Percentiles rank a stretch among this genome's conserved stretches.
These are phyloP conservation scores for Vulpes ferrilata DNA, from an alignment of 2,113 vertebrate species.

Conservation along the genomic window DNA sequence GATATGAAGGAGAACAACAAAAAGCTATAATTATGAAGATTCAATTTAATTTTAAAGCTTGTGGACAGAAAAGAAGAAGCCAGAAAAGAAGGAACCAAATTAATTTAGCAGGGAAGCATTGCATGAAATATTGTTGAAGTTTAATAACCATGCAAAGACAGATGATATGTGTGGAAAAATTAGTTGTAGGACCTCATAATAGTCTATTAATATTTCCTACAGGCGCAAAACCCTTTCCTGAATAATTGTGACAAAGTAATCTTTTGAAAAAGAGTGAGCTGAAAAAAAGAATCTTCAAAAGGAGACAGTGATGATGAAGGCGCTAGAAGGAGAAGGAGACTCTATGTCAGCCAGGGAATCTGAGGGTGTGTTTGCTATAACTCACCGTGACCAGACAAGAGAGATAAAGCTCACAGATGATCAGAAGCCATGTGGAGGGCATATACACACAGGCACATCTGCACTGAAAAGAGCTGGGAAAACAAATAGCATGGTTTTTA, in stretches of 20 bases:
- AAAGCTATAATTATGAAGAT: constrained; percentile 92
- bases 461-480: background rate
- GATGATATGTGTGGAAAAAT: constrained; percentile 93
- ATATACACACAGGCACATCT: background rate
- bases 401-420: background rate
- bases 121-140: constrained; percentile 94
- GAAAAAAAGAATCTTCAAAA: constrained; percentile 90
- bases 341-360: background rate
- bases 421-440: background rate
- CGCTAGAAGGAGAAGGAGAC: constrained; percentile 65
- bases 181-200: constrained; percentile 93
- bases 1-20: constrained; percentile 90
- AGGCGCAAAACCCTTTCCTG: constrained; percentile 90
- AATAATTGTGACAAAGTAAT: constrained; percentile 90
- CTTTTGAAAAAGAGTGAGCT: constrained; percentile 87
- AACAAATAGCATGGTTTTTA: background rate
- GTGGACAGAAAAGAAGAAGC: constrained; percentile 89
- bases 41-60: constrained; percentile 92
- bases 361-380: background rate
- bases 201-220: constrained; percentile 92
- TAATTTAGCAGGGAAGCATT: constrained; percentile 91
- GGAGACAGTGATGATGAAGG: constrained; percentile 79
- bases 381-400: background rate
- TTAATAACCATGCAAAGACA: constrained; percentile 92
- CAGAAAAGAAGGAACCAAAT: constrained; percentile 91